Conservation (phyloP, 2,888 invertebrate genomes). For the Anaspis maculata region DNA sequence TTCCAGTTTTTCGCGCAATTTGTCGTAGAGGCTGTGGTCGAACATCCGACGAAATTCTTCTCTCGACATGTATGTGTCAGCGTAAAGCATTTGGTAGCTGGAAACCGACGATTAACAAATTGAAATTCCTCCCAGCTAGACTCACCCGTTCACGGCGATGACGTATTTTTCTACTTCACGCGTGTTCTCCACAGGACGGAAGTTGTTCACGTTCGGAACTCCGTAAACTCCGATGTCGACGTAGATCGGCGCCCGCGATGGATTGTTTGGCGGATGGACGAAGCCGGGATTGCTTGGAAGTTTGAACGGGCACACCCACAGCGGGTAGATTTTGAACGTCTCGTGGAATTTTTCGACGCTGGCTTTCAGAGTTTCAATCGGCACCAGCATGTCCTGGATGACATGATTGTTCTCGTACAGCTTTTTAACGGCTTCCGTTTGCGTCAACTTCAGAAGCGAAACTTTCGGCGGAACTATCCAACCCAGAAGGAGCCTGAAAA, state of each 20-base stretch:
- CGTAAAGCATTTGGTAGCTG: conserved; percentile 78
- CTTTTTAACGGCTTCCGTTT: conserved; percentile 57
- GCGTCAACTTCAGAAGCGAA: conserved; percentile 69
- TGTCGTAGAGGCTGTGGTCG: conserved; percentile 67
- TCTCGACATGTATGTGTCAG: conserved; percentile 65
- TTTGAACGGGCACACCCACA: conserved; percentile 77
- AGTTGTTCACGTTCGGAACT: conserved; percentile 55
- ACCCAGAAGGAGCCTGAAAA: conserved; percentile 66
- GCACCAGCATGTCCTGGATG: conserved; percentile 76
- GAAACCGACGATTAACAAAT: too few relatives aligned
- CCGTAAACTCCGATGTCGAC: conserved; percentile 80
- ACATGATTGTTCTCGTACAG: conserved; percentile 71
- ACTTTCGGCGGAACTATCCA: conserved; percentile 82
- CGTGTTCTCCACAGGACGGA: conserved; percentile 56
- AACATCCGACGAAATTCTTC: conserved; percentile 76
- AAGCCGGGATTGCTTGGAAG: conserved; percentile 63
- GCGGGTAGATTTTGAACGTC: conserved; percentile 60
- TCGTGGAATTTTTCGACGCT: conserved; percentile 58
- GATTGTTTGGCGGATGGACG: conserved; percentile 47
- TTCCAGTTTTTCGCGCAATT: conserved; percentile 49
- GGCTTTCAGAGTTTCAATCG: conserved; percentile 51
- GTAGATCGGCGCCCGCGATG: conserved; percentile 46
- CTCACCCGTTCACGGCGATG: conserved; percentile 52
- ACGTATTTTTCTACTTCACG: conserved; percentile 64
- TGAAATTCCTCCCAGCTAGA: too few relatives aligned